phyloP scores from a whole-genome alignment of 2,888 invertebrate genomes.

The Andrena praecox region DNA sequence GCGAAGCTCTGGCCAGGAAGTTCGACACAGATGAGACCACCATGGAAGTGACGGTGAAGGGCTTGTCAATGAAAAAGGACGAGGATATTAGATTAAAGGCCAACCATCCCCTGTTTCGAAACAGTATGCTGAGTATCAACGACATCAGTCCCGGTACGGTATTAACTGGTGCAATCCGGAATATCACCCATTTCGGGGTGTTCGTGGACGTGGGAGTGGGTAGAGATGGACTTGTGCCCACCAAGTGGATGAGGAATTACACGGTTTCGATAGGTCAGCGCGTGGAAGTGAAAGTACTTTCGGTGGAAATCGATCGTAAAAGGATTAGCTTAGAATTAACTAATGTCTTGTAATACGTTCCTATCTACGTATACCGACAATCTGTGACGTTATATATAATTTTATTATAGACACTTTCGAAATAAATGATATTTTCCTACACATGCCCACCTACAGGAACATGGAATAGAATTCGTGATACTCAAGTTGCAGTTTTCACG shows the following conservation, averaged over 20 bases:
- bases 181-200: slow-evolving; percentile 95
- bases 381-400: neutral
- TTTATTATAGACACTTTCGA: neutral
- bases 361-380: neutral
- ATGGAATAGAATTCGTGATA: neutral
- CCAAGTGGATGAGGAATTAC: slow-evolving; percentile 86
- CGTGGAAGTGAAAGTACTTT: slow-evolving; percentile 88
- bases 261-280: slow-evolving; percentile 89
- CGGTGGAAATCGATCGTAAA: slow-evolving; percentile 86
- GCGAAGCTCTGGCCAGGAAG: slow-evolving; percentile 84
- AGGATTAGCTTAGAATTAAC: slow-evolving; percentile 86
- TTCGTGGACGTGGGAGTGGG: slow-evolving; percentile 95
- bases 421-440: slow-evolving; percentile 32
- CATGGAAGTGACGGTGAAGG: slow-evolving; percentile 90
- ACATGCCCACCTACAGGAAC: neutral
- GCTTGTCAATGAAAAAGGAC: slow-evolving; percentile 89
- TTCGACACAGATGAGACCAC: slow-evolving; percentile 88
- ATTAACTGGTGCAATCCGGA: slow-evolving; percentile 92
- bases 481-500: no score
- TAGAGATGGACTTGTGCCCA: slow-evolving; percentile 90
- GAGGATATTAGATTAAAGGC: slow-evolving; percentile 91
- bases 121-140: slow-evolving; percentile 89
- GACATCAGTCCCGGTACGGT: slow-evolving; percentile 88
- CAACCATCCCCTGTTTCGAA: slow-evolving; percentile 91
- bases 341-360: slow-evolving; percentile 36